Evolutionary conservation across 2,113 vertebrate species (phyloP).

Genomic region (rabbit (Oryctolagus cuniculus)): mOryCun1.1 NC_091436.1:55966501-55967000

Average conservation of each 20-base stretch:
- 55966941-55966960: background rate
- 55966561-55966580: background rate
- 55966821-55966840: background rate
- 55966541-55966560: background rate
- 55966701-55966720: background rate
- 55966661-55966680: background rate
- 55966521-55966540: background rate
- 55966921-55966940: background rate
- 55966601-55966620: background rate
- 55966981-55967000: background rate
- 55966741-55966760: background rate
- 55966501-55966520: background rate
- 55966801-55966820: constrained; percentile 49
- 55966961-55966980: background rate
- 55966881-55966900: constrained; percentile 70
- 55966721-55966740: background rate
- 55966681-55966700: background rate
- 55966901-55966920: constrained; percentile 63
- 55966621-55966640: background rate
- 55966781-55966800: constrained; percentile 44
- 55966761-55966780: constrained; percentile 12
- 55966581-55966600: background rate
- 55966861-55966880: background rate
- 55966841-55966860: background rate
- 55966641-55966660: background rate